Evolutionary conservation across 64 coral and sea anemone species (phyloP).

Genomic region (Porites australiensis): DNA sequence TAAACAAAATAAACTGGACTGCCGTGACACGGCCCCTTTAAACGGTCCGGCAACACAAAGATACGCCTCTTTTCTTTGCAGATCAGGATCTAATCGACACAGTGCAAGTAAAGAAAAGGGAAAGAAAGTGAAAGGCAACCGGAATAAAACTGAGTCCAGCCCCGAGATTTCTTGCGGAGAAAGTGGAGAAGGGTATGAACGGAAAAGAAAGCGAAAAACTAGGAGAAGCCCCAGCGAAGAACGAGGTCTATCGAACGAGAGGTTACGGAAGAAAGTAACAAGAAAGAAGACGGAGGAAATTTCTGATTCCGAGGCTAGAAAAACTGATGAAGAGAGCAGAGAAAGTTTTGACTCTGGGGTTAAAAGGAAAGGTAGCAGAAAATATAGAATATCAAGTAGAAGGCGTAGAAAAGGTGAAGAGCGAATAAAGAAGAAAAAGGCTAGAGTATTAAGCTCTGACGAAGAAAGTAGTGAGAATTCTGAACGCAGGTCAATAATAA

Average conservation of each 20-base stretch:
- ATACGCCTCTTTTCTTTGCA: neutral
- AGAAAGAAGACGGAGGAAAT: neutral
- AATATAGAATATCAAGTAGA: too few relatives aligned
- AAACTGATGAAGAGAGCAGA: neutral
- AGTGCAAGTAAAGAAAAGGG: neutral
- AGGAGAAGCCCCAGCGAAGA: neutral
- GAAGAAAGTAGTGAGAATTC: neutral
- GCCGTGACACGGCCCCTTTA: neutral
- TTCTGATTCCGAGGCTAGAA: neutral
- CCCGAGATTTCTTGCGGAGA: neutral
- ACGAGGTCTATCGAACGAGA: neutral
- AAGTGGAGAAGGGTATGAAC: neutral
- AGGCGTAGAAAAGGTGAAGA: neutral
- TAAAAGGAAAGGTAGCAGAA: neutral
- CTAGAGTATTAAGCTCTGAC: neutral
- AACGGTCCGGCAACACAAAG: neutral
- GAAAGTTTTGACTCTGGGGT: neutral
- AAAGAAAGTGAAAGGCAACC: neutral
- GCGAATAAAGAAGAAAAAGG: neutral
- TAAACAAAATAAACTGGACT: neutral
- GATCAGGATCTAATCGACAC: neutral
- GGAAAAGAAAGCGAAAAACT: neutral
- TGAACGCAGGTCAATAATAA: neutral
- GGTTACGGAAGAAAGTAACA: neutral
- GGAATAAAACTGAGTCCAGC: neutral